Evolutionary conservation across 2,888 invertebrate genomes (phyloP).

Genomic region (Cataglyphis altisquamis): DNA sequence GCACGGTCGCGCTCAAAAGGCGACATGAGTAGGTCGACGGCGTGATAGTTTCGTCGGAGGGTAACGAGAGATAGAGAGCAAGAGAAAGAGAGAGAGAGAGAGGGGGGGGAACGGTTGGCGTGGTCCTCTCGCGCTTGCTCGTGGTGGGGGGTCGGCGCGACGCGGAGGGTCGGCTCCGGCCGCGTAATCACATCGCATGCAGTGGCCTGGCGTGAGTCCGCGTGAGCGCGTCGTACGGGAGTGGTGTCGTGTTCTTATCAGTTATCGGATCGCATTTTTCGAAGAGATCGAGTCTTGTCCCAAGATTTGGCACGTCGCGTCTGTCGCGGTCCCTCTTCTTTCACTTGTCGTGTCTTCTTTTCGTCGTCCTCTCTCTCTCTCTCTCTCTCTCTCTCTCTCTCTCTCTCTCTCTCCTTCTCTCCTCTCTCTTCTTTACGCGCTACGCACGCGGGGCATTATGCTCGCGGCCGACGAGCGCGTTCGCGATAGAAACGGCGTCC

Average conservation of each 20-base stretch:
- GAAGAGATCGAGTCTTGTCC: not conserved
- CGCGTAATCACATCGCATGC: constrained; percentile 83
- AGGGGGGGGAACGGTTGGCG: constrained; percentile 31
- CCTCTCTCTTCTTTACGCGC: not conserved
- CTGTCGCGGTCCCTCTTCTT: not conserved
- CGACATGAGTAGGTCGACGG: constrained; percentile 42
- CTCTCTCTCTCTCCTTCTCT: constrained; percentile 2
- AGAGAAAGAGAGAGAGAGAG: not conserved
- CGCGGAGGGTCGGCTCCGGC: constrained; percentile 78
- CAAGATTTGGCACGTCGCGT: constrained; percentile 9
- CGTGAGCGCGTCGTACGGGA: constrained; percentile 76
- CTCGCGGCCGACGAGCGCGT: constrained; percentile 74
- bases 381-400: not conserved
- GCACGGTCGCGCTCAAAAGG: constrained; percentile 16
- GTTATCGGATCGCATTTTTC: not conserved
- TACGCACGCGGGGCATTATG: constrained; percentile 73
- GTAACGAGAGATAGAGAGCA: not conserved
- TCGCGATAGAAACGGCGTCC: constrained; percentile 67
- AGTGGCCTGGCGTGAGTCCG: constrained; percentile 84
- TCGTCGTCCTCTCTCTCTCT: not conserved
- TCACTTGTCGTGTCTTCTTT: not conserved
- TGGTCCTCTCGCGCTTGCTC: constrained; percentile 34
- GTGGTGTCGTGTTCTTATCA: not conserved
- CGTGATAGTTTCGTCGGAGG: constrained; percentile 37
- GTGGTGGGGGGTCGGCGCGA: constrained; percentile 48